Evolutionary conservation across 2,113 vertebrate genomes (phyloP).

Genomic region (Siniperca chuatsi): DNA sequence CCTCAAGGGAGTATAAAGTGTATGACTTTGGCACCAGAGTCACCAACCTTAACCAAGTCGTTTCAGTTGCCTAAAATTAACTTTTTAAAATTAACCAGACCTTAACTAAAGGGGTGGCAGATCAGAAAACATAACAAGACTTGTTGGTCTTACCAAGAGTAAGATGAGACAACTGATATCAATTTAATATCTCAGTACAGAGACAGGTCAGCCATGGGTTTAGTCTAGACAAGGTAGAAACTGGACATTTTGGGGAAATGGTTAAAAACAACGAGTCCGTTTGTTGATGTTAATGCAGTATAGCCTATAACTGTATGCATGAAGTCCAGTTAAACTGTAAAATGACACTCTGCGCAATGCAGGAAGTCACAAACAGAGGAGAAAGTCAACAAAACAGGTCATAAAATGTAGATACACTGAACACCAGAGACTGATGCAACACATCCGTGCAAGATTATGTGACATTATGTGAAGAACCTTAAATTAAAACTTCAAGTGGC

Average conservation of each 20-base stretch:
- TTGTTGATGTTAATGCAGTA: no score
- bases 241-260: not conserved
- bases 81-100: not conserved
- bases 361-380: no score
- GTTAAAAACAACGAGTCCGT: not conserved
- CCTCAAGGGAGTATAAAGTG: not conserved
- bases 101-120: not conserved
- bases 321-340: no score
- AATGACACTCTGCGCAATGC: no score
- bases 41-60: not conserved
- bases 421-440: not conserved
- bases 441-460: not conserved
- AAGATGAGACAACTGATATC: not conserved
- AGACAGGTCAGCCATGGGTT: not conserved
- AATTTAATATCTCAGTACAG: not conserved
- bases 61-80: not conserved
- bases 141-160: slow-evolving; percentile 10
- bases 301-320: no score
- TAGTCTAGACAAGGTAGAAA: not conserved
- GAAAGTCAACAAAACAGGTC: no score
- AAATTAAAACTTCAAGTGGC: slow-evolving; percentile 13
- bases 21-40: no score
- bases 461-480: not conserved
- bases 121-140: not conserved
- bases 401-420: not conserved